Conservation (phyloP, 64 coral and sea anemone species). For the Pocillopora verrucosa region DNA sequence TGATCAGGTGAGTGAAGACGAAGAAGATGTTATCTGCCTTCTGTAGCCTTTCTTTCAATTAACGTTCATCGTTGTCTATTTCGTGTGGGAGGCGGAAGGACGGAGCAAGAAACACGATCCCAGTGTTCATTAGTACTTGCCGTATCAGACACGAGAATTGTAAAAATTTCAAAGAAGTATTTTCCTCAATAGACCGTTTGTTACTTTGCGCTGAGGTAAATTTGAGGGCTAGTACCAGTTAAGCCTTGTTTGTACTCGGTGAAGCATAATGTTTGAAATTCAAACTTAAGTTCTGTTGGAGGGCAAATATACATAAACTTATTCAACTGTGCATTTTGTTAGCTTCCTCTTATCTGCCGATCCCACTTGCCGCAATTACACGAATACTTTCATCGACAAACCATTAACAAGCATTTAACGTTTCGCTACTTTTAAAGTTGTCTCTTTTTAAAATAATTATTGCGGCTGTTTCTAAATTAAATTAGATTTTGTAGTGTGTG, state of each 20-base stretch:
- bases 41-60: neutral
- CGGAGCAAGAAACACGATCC: neutral
- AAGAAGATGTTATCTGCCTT: neutral
- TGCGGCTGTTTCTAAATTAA: neutral
- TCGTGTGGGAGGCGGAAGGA: constrained; percentile 3
- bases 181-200: neutral
- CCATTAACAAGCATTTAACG: neutral
- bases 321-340: constrained; percentile 5
- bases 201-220: neutral
- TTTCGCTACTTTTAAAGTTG: neutral
- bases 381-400: neutral
- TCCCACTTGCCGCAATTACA: neutral
- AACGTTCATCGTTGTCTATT: neutral
- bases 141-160: constrained; percentile 6
- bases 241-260: neutral
- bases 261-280: neutral
- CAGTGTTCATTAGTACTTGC: neutral
- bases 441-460: neutral
- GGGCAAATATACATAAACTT: neutral
- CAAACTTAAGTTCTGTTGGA: neutral
- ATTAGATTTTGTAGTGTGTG: neutral
- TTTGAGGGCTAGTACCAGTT: neutral
- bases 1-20: constrained; percentile 21
- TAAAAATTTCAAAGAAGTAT: neutral
- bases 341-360: neutral